Conservation (phyloP, 2,113 vertebrate genomes). For the Phasianus colchicus region DNA sequence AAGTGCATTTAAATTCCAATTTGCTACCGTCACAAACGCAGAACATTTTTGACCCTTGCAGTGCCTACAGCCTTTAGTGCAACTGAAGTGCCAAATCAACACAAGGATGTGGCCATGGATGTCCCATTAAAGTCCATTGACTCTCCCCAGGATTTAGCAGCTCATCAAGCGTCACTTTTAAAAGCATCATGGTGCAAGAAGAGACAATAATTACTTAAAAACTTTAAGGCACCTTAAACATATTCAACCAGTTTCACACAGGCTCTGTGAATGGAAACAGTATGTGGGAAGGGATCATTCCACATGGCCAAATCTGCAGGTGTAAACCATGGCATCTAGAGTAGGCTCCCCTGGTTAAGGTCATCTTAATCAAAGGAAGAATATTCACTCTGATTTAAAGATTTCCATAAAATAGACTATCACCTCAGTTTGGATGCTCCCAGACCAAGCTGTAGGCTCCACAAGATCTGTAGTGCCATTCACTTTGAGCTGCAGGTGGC, state of each 20-base stretch:
- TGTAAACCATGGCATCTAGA: neutral
- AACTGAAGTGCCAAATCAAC: neutral
- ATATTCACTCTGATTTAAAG: neutral
- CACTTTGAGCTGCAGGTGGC: neutral
- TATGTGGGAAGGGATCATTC: neutral
- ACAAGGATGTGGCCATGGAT: neutral
- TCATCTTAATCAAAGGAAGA: neutral
- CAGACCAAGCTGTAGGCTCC: neutral
- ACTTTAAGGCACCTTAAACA: neutral
- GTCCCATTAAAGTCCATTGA: neutral
- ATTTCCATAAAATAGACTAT: neutral
- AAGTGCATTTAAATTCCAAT: neutral
- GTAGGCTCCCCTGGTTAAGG: neutral
- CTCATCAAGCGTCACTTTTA: neutral
- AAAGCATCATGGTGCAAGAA: neutral
- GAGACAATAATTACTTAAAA: neutral
- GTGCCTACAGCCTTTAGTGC: neutral
- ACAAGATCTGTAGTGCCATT: neutral
- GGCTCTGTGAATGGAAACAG: neutral
- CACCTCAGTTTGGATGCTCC: neutral
- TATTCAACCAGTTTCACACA: neutral
- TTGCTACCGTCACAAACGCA: neutral
- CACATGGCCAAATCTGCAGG: neutral
- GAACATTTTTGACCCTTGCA: accelerated
- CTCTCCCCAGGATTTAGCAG: neutral